Conservation (phyloP, 2,113 vertebrate species). For the Monopterus albus region DNA sequence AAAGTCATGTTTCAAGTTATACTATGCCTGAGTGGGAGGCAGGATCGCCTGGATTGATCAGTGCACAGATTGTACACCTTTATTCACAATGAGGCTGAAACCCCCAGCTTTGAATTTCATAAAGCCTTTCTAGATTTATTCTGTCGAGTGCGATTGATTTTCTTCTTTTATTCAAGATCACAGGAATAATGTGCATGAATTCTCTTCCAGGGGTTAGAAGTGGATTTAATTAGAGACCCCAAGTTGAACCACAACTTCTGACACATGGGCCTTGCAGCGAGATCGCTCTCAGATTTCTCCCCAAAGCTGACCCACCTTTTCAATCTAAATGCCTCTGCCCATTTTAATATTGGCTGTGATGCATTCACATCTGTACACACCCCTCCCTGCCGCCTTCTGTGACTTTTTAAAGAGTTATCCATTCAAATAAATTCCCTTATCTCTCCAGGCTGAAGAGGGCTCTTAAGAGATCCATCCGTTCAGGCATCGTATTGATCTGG, state of each 20-base stretch:
- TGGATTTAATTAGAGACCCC: slow-evolving; percentile 37
- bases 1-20: neutral
- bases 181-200: neutral
- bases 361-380: slow-evolving; percentile 46
- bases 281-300: neutral
- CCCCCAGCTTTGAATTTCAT: neutral
- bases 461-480: slow-evolving; percentile 60
- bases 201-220: slow-evolving; percentile 1
- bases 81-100: neutral
- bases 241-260: slow-evolving; percentile 9
- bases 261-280: neutral
- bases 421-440: slow-evolving; percentile 41
- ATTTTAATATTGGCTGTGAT: slow-evolving; percentile 38
- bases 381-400: slow-evolving; percentile 7
- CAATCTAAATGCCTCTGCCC: slow-evolving; percentile 27
- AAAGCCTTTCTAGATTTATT: neutral
- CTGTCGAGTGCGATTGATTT: slow-evolving; percentile 4
- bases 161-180: neutral
- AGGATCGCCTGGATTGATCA: neutral
- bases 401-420: slow-evolving; percentile 52
- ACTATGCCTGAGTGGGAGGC: neutral
- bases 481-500: slow-evolving; percentile 67
- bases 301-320: slow-evolving; percentile 21
- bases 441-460: slow-evolving; percentile 45
- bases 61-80: too few relatives aligned